Evolutionary conservation across 2,113 vertebrate species (phyloP).

Genomic region (Opisthocomus hoazin): DNA sequence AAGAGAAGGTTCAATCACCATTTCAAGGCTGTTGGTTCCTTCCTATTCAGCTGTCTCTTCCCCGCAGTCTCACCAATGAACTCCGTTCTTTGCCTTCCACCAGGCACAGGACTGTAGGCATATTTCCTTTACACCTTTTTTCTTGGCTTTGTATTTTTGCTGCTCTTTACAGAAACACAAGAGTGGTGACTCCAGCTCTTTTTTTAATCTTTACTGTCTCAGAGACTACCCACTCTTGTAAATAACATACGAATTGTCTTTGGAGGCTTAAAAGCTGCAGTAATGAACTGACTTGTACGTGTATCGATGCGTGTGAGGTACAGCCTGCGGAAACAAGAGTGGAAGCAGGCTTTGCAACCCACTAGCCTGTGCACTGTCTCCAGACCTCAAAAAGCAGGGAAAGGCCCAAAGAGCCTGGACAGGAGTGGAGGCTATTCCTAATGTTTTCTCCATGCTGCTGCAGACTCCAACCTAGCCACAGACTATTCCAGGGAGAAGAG

Average conservation of each 20-base stretch:
- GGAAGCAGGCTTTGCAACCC: background rate
- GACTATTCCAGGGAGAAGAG: accelerated
- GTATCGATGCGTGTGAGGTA: background rate
- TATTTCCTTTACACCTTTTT: background rate
- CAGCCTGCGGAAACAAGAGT: background rate
- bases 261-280: background rate
- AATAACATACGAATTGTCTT: background rate
- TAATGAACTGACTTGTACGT: background rate
- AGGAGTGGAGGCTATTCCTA: background rate
- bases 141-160: background rate
- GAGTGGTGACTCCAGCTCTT: background rate
- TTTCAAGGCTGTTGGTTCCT: background rate
- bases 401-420: background rate
- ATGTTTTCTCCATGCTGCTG: background rate
- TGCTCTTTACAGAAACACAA: background rate
- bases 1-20: background rate
- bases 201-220: background rate
- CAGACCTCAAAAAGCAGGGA: background rate
- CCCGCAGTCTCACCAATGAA: background rate
- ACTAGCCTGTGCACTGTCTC: background rate
- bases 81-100: background rate
- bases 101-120: background rate
- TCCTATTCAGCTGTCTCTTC: background rate
- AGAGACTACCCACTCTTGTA: background rate
- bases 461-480: background rate